phyloP scores from a whole-genome alignment of 2,113 vertebrate species.

The Polypterus bichir region DNA sequence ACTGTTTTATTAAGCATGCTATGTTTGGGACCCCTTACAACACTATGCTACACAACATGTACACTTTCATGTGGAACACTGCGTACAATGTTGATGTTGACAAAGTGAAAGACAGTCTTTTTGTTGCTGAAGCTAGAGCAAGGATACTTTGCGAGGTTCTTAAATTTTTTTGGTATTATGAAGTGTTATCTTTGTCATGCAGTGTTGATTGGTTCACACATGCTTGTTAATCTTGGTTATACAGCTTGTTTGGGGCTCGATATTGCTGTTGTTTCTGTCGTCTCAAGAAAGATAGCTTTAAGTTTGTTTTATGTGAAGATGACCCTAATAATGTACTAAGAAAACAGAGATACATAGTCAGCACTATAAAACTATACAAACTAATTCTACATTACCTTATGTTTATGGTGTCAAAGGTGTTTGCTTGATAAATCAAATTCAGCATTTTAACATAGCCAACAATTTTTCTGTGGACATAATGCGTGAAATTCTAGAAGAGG shows the following conservation, averaged over 20 bases:
- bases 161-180: too few relatives aligned
- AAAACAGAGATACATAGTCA: constrained; percentile 13
- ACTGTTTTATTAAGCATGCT: too few relatives aligned
- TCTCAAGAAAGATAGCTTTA: not conserved
- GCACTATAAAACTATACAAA: constrained; percentile 12
- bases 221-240: too few relatives aligned
- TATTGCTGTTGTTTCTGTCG: constrained; percentile 16
- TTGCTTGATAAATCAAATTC: constrained; percentile 17
- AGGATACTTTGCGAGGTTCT: too few relatives aligned
- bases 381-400: constrained; percentile 18
- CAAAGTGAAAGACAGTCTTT: too few relatives aligned
- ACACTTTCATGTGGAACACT: too few relatives aligned
- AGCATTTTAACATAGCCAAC: constrained; percentile 17
- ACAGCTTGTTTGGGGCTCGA: constrained; percentile 12
- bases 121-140: too few relatives aligned
- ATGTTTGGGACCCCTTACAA: too few relatives aligned
- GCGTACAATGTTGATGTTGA: too few relatives aligned
- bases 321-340: constrained; percentile 9
- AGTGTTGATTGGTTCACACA: too few relatives aligned
- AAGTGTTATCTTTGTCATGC: too few relatives aligned
- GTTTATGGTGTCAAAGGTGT: constrained; percentile 19
- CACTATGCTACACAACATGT: too few relatives aligned
- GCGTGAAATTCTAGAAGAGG: constrained; percentile 22
- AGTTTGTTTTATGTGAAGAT: constrained; percentile 17
- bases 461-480: constrained; percentile 24